Conservation (phyloP, 2,888 invertebrate genomes). For the Thymelicus sylvestris region DNA sequence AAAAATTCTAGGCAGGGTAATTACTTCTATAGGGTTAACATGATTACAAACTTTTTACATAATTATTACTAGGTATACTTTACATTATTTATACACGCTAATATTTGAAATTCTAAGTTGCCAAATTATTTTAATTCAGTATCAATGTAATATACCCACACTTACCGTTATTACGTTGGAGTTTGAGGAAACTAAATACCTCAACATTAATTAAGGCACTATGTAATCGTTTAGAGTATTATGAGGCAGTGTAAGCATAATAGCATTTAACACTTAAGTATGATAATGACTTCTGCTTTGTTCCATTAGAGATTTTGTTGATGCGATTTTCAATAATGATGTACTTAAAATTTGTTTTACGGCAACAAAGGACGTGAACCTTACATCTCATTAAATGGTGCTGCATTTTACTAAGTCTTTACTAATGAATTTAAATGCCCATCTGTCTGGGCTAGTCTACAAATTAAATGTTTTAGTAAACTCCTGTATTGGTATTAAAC, state of each 20-base stretch:
- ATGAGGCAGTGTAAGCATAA: constrained; percentile 31
- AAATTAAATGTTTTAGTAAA: no score
- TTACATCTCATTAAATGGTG: constrained; percentile 6
- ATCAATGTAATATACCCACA: background rate
- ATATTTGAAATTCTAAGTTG: no score
- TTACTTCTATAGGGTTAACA: no score
- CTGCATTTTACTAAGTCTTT: background rate
- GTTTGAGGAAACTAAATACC: constrained; percentile 27
- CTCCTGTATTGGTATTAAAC: no score
- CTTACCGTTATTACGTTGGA: constrained; percentile 6
- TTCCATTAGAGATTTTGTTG: background rate
- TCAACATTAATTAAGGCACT: constrained; percentile 32
- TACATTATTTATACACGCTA: no score
- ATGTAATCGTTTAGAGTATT: constrained; percentile 28
- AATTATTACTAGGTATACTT: no score
- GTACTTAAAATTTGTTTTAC: constrained; percentile 1
- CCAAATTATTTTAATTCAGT: no score
- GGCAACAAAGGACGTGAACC: background rate
- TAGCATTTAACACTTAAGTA: constrained; percentile 25
- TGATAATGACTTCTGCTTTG: constrained; percentile 3
- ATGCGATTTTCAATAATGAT: constrained; percentile 3
- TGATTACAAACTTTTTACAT: no score
- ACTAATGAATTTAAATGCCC: no score
- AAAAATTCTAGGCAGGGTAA: no score
- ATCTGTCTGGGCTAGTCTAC: background rate